Percentiles rank a stretch among this genome's conserved stretches.
Conservation (phyloP, 2,888 invertebrate genomes). For the Trichopria drosophilae region DNA sequence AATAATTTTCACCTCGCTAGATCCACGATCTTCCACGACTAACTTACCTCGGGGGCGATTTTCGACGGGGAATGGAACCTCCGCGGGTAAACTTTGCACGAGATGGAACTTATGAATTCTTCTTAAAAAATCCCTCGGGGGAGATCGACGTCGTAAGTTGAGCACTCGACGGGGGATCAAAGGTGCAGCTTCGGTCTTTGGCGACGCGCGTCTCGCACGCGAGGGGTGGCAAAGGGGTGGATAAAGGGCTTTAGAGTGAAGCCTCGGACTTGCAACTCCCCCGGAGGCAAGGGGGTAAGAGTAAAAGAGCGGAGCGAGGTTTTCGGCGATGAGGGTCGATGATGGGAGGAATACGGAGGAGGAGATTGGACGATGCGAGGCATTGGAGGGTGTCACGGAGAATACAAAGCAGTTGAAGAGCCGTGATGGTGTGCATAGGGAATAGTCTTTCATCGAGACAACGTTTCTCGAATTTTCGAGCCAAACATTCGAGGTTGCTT, state of each 20-base stretch:
- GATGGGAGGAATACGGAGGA: slow-evolving; percentile 28
- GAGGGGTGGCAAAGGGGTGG: slow-evolving; percentile 47
- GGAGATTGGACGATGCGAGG: slow-evolving; percentile 33
- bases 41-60: slow-evolving; percentile 1
- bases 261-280: slow-evolving; percentile 42
- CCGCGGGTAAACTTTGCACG: neutral
- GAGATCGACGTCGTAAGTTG: slow-evolving; percentile 47
- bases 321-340: slow-evolving; percentile 30
- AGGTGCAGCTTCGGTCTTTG: slow-evolving; percentile 44
- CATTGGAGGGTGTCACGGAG: slow-evolving; percentile 46
- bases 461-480: no score
- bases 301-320: slow-evolving; percentile 19
- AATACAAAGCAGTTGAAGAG: slow-evolving; percentile 54
- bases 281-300: slow-evolving; percentile 23
- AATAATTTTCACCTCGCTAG: slow-evolving; percentile 22
- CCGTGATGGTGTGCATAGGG: slow-evolving; percentile 30
- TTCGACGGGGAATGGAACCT: slow-evolving; percentile 3
- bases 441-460: no score
- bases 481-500: no score
- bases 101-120: slow-evolving; percentile 54
- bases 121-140: slow-evolving; percentile 48
- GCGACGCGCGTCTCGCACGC: slow-evolving; percentile 22
- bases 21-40: neutral
- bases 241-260: slow-evolving; percentile 54
- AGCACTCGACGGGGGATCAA: slow-evolving; percentile 48